Evolutionary conservation across 2,113 vertebrate genomes (phyloP).

Genomic region (Antennarius striatus): DNA sequence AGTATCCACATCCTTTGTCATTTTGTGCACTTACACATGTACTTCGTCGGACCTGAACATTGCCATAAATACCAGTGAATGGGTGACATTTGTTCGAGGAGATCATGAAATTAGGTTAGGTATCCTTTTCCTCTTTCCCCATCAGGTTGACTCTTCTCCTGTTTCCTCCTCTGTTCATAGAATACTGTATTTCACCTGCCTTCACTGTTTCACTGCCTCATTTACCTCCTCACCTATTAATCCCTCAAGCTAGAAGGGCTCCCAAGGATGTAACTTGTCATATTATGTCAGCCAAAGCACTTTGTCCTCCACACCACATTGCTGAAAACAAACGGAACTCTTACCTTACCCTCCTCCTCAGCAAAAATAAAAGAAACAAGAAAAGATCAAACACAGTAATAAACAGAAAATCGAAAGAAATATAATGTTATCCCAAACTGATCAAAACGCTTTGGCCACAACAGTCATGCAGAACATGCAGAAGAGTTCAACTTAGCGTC

Average conservation of each 20-base stretch:
- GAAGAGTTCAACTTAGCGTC: neutral
- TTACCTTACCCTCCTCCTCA: neutral
- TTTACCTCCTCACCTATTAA: slow-evolving; percentile 41
- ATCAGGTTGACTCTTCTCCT: neutral
- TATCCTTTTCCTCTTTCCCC: slow-evolving; percentile 1
- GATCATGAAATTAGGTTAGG: slow-evolving; percentile 43
- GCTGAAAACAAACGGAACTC: slow-evolving; percentile 30
- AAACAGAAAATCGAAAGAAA: slow-evolving; percentile 32
- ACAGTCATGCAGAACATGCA: slow-evolving; percentile 12
- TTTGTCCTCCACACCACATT: slow-evolving; percentile 17
- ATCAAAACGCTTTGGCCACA: slow-evolving; percentile 37
- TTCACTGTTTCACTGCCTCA: slow-evolving; percentile 26
- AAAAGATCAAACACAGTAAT: slow-evolving; percentile 4
- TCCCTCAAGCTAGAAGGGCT: slow-evolving; percentile 36
- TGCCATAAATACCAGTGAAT: slow-evolving; percentile 34
- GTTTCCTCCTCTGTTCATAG: slow-evolving; percentile 1
- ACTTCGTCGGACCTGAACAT: slow-evolving; percentile 33
- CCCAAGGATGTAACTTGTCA: slow-evolving; percentile 38
- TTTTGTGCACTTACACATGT: slow-evolving; percentile 17
- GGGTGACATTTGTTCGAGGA: slow-evolving; percentile 23
- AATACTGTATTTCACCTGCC: slow-evolving; percentile 18
- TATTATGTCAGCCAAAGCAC: slow-evolving; percentile 35
- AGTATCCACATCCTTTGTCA: neutral
- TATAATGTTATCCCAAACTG: slow-evolving; percentile 47
- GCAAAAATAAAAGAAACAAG: neutral